Conservation (phyloP, 2,797 vertebrate genomes). For the Aldrovandia affinis region DNA sequence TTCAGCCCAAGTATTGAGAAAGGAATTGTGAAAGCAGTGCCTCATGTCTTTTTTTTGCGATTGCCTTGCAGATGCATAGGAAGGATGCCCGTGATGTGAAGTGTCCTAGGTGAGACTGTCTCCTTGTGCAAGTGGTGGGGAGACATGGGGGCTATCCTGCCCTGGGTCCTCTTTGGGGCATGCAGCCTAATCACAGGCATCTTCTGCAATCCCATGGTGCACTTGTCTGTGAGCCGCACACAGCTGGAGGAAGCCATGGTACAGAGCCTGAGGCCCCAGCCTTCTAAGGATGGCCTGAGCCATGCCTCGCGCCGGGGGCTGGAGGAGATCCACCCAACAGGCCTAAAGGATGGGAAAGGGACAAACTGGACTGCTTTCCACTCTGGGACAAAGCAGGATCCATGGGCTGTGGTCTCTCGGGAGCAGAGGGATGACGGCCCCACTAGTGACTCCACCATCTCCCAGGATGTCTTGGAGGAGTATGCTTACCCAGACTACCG, state of each 20-base stretch:
- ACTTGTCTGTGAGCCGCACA: conserved; percentile 79
- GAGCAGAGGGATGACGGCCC: conserved; percentile 78
- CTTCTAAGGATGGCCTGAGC: conserved; percentile 65
- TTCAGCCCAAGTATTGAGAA: not conserved
- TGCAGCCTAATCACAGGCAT: conserved; percentile 85
- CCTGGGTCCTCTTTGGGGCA: conserved; percentile 85
- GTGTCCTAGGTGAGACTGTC: conserved; percentile 83
- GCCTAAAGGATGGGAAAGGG: conserved; percentile 72
- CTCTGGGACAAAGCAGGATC: conserved; percentile 69
- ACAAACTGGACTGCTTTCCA: conserved; percentile 71
- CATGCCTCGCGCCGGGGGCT: conserved; percentile 71
- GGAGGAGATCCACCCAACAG: conserved; percentile 77
- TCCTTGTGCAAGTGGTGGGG: conserved; percentile 85
- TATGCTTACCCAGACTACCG: conserved; percentile 96
- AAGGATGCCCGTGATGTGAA: conserved; percentile 76
- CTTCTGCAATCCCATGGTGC: conserved; percentile 84
- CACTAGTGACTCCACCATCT: conserved; percentile 75
- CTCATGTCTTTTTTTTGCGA: conserved; percentile 9
- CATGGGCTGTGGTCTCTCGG: conserved; percentile 70
- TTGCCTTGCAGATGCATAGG: conserved; percentile 82
- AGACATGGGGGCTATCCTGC: conserved; percentile 84
- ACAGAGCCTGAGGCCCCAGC: conserved; percentile 68
- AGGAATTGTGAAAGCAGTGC: not conserved
- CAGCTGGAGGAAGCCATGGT: conserved; percentile 54
- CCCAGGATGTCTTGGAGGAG: conserved; percentile 86